These are phyloP conservation scores for Bruchidius siliquastri DNA, from an alignment of 2,888 invertebrate genomes.

Conservation along the genomic window DNA sequence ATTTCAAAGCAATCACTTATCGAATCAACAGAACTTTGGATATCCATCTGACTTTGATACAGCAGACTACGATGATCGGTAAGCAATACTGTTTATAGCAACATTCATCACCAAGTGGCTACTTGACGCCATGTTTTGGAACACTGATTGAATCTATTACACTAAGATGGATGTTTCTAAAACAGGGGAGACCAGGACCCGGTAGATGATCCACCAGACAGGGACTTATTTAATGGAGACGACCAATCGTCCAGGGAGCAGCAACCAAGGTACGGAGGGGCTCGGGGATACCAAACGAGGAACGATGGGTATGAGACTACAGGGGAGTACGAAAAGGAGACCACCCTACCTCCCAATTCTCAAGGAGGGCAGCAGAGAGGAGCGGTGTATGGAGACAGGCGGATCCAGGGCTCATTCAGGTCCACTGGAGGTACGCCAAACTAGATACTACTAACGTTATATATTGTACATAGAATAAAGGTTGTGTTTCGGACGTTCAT, in stretches of 20 bases:
- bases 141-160: no score
- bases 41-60: constrained; percentile 6
- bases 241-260: neutral
- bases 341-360: neutral
- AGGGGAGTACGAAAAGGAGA: constrained; percentile 4
- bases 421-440: neutral
- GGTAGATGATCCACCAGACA: constrained; percentile 2
- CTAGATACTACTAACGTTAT: no score
- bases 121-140: no score
- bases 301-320: constrained; percentile 2
- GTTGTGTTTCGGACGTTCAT: no score
- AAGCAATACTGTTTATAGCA: neutral
- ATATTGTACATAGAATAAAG: no score
- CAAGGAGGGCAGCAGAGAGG: constrained; percentile 2
- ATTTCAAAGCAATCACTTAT: constrained; percentile 31
- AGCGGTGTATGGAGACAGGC: neutral
- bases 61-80: constrained; percentile 9
- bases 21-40: constrained; percentile 1
- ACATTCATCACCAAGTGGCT: no score
- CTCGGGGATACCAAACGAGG: neutral
- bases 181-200: constrained; percentile 14
- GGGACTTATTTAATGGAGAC: neutral
- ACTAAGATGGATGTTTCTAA: neutral
- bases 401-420: neutral
- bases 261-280: neutral